These are phyloP conservation scores for Drosophila ercepeae DNA, from an alignment of 1,140 invertebrate species.

Conservation along the genomic window DNA sequence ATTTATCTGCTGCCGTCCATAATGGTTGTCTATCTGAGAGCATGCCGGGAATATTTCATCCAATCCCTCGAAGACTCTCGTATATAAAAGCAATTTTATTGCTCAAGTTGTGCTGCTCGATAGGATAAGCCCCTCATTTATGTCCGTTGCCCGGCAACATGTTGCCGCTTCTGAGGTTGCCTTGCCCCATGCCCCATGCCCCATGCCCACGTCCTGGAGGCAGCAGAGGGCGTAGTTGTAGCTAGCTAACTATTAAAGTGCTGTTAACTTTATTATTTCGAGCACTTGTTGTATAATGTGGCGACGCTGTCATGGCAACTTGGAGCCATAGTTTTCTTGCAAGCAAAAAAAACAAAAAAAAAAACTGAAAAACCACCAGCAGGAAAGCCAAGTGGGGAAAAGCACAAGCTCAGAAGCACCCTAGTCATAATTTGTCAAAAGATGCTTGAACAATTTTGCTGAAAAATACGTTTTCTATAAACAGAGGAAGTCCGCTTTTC, in stretches of 20 bases:
- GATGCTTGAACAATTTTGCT: slow-evolving; percentile 72
- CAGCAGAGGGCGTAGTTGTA: slow-evolving; percentile 5
- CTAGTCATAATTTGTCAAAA: slow-evolving; percentile 80
- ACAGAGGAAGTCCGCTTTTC: slow-evolving; percentile 12
- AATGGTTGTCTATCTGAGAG: slow-evolving; percentile 55
- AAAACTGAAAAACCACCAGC: slow-evolving; percentile 7
- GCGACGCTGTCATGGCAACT: slow-evolving; percentile 76
- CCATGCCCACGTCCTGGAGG: not conserved
- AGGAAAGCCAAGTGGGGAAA: slow-evolving; percentile 1
- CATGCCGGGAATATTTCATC: slow-evolving; percentile 68
- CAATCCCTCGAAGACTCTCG: slow-evolving; percentile 11
- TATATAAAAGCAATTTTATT: slow-evolving; percentile 79
- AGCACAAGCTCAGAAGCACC: slow-evolving; percentile 32
- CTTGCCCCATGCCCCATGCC: not conserved
- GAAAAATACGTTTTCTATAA: slow-evolving; percentile 62
- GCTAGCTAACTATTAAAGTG: slow-evolving; percentile 76
- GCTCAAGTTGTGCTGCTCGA: slow-evolving; percentile 78
- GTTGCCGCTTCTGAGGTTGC: slow-evolving; percentile 52
- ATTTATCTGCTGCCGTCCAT: slow-evolving; percentile 54
- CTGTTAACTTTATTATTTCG: slow-evolving; percentile 82
- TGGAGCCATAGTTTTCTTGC: slow-evolving; percentile 64
- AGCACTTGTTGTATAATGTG: slow-evolving; percentile 82
- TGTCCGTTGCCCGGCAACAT: slow-evolving; percentile 75
- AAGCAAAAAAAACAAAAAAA: slow-evolving; percentile 31
- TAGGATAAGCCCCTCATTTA: slow-evolving; percentile 79